Evolutionary conservation across 2,113 vertebrate genomes (phyloP), one percentile per base, ranked within the genome.

Genomic region (Pelodiscus sinensis): DNA sequence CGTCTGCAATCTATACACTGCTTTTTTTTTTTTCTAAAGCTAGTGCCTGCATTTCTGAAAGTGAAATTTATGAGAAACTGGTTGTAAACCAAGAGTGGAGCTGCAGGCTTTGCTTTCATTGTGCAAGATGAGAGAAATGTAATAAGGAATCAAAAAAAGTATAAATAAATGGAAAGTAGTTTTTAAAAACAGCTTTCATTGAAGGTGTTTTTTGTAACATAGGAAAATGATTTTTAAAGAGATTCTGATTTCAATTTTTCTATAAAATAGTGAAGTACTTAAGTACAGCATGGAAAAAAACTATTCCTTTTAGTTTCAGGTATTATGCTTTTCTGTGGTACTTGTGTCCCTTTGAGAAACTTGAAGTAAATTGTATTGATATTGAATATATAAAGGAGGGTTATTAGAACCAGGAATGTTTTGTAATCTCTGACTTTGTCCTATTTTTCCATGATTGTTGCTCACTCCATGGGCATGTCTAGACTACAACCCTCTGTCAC

Each of bases 1-100:
- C 0, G 0, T 79, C 87, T 75, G 81, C 0, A 9, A 77, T 38
- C 86, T 18, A 0, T 3, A 21, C 0, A 50, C 35, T 1, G 2
- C 31, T 65, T 12, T 86, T 29, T 11, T 29, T 11, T 71, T 18
- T 85, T 75, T 38, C 24, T 44, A 77, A 54, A 54, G 88, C 18
- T 68, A 50, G 52, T 55, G 56, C 75, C 56, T 55, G 57, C 73
- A 4, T 57, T 71, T n/a, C 82, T 68, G 82, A 75, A 87, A 92
- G 65, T 52, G 88, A 85, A 83, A 83, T 6, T 29, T n/a, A 4
- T 52, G 62, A 93, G 84, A 75, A 89, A 79, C 79, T 6, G 82
- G 27, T 88, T 94, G 54, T 54, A 29, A 54, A n/a, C 16, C 18
- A 11, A 52, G 25, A 85, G 55, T 51, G 24, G 51, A 92, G 94